Percentiles rank a stretch among this genome's conserved stretches.
Evolutionary conservation across 2,797 vertebrate species (phyloP).

Genomic region (Mycteria americana): DNA sequence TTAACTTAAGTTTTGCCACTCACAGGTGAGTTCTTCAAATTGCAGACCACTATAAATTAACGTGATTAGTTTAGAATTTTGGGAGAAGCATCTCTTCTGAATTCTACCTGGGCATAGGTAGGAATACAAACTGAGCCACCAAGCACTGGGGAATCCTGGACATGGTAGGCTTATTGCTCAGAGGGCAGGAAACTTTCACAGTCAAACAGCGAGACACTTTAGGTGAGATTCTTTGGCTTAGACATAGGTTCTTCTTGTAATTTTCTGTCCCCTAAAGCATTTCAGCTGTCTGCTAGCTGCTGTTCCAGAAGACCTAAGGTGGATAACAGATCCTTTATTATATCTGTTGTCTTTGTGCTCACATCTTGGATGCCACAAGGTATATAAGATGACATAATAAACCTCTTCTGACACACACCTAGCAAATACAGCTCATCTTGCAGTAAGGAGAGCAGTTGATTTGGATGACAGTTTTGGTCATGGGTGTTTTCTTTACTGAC

Average conservation of each 20-base stretch:
- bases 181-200: not conserved
- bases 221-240: not conserved
- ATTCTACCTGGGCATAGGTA: not conserved
- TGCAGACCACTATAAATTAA: not conserved
- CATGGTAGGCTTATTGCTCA: not conserved
- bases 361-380: not conserved
- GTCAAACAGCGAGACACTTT: accelerated
- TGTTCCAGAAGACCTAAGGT: not conserved
- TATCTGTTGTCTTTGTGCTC: not conserved
- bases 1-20: not conserved
- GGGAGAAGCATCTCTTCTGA: not conserved
- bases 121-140: not conserved
- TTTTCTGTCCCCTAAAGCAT: not conserved
- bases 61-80: not conserved
- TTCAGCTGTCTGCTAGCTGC: not conserved
- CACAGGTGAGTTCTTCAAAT: not conserved
- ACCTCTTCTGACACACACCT: not conserved
- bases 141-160: not conserved
- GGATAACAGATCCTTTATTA: not conserved
- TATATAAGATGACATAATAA: not conserved
- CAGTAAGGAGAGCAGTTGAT: not conserved
- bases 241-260: not conserved
- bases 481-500: not conserved
- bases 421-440: not conserved
- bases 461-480: not conserved